Conservation (phyloP, 2,797 vertebrate species). For the Heteromormyrus szaboi region DNA sequence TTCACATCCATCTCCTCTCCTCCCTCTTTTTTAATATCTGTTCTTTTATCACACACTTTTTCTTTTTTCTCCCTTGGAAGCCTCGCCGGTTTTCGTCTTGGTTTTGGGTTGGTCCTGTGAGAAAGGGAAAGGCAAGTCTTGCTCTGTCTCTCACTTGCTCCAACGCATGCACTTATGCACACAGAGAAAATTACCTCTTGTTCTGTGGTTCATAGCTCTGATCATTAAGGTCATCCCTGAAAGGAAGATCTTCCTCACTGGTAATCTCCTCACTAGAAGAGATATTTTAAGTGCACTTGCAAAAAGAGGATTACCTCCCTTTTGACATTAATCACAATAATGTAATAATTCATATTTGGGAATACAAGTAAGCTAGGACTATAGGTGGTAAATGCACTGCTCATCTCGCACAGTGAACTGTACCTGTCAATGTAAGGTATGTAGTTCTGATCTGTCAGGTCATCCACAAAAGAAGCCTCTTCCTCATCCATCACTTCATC, state of each 20-base stretch:
- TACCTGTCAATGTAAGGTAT: slow-evolving; percentile 54
- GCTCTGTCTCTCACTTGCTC: neutral
- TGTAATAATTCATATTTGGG: neutral
- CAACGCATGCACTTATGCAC: neutral
- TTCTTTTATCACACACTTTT: slow-evolving; percentile 68
- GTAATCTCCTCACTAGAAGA: slow-evolving; percentile 72
- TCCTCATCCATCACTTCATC: slow-evolving; percentile 42
- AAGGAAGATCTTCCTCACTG: slow-evolving; percentile 91
- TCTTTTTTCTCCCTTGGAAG: slow-evolving; percentile 79
- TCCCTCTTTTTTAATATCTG: slow-evolving; percentile 80
- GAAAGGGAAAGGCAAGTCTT: slow-evolving; percentile 4
- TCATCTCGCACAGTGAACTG: neutral
- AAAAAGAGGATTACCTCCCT: neutral
- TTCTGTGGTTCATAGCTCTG: slow-evolving; percentile 88
- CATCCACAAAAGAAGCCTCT: slow-evolving; percentile 47
- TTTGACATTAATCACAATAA: neutral
- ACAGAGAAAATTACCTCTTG: slow-evolving; percentile 63
- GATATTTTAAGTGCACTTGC: neutral
- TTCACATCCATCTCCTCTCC: slow-evolving; percentile 65
- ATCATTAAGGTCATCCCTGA: slow-evolving; percentile 89
- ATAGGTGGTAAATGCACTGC: neutral
- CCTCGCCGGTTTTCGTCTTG: slow-evolving; percentile 72
- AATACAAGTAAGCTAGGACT: neutral
- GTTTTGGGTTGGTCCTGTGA: slow-evolving; percentile 75
- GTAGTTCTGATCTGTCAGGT: slow-evolving; percentile 46